Evolutionary conservation across 1,140 invertebrate genomes (phyloP).

Genomic region (Diachasma alloeum): DNA sequence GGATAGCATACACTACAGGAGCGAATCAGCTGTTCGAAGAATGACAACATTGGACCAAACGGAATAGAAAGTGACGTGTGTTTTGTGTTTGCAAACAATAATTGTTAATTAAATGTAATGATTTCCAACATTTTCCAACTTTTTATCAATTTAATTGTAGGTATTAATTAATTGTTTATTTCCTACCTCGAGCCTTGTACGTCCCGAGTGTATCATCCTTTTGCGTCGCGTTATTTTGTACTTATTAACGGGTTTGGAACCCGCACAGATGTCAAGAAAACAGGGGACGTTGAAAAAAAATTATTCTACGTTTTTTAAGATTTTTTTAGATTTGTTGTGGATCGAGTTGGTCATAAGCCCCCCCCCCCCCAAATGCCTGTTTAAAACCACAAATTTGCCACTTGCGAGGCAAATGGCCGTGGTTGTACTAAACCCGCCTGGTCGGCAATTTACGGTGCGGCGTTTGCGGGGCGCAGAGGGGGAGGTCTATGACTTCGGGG

Average conservation of each 20-base stretch:
- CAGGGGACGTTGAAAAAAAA: neutral
- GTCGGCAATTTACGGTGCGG: neutral
- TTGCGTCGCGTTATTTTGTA: conserved; percentile 66
- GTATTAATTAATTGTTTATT: conserved; percentile 16
- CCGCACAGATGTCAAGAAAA: conserved; percentile 47
- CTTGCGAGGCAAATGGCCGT: conserved; percentile 26
- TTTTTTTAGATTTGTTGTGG: neutral
- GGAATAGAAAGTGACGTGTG: conserved; percentile 24
- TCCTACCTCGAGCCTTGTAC: conserved; percentile 65
- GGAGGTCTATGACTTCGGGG: conserved; percentile 37
- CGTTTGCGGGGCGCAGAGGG: neutral
- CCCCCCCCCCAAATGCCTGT: neutral
- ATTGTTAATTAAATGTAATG: neutral
- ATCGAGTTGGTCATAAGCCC: neutral
- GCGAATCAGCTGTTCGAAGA: conserved; percentile 62
- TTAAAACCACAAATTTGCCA: conserved; percentile 8
- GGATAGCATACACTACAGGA: conserved; percentile 31
- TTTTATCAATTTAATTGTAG: neutral
- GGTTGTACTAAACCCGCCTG: neutral
- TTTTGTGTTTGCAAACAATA: neutral
- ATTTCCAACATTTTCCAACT: neutral
- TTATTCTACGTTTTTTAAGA: neutral
- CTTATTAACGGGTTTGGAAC: conserved; percentile 52
- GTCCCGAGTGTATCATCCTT: conserved; percentile 67
- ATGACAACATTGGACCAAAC: conserved; percentile 62